These are phyloP conservation scores for Mythimna pallens DNA, from an alignment of 2,888 invertebrate genomes.

Conservation along the genomic window DNA sequence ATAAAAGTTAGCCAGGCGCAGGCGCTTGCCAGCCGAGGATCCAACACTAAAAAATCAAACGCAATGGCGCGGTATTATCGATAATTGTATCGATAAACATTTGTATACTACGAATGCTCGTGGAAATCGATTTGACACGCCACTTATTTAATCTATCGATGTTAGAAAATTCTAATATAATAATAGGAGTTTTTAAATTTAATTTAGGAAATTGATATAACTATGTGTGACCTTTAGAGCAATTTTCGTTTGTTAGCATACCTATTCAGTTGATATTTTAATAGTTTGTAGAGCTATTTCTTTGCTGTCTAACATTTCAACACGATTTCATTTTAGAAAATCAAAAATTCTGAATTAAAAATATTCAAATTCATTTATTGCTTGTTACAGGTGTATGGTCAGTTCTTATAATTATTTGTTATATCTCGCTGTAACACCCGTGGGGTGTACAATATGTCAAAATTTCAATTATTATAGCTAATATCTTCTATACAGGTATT, in stretches of 20 bases:
- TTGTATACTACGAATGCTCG: constrained; percentile 54
- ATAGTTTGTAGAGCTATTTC: constrained; percentile 21
- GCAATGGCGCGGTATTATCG: constrained; percentile 62
- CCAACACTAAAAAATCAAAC: constrained; percentile 79
- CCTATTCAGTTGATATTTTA: constrained; percentile 28
- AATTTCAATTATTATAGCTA: no score
- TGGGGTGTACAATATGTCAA: no score
- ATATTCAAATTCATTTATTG: background rate
- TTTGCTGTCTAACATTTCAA: constrained; percentile 7
- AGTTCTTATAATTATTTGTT: no score
- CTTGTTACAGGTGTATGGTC: no score
- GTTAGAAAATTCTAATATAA: constrained; percentile 50
- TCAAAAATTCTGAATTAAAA: background rate
- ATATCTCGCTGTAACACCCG: no score
- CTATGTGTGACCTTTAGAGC: constrained; percentile 50
- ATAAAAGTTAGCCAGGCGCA: constrained; percentile 84
- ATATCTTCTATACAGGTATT: no score
- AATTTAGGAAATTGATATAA: constrained; percentile 58
- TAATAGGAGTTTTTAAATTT: constrained; percentile 59
- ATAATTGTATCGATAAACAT: constrained; percentile 68
- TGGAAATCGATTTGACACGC: constrained; percentile 61
- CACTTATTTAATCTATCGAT: constrained; percentile 60
- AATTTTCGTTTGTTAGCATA: constrained; percentile 45
- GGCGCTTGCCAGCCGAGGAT: constrained; percentile 73
- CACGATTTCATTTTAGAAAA: background rate